phyloP scores from a whole-genome alignment of 37 sponge, comb jelly and placozoan genomes.

The Aplysina aerophoba region DNA sequence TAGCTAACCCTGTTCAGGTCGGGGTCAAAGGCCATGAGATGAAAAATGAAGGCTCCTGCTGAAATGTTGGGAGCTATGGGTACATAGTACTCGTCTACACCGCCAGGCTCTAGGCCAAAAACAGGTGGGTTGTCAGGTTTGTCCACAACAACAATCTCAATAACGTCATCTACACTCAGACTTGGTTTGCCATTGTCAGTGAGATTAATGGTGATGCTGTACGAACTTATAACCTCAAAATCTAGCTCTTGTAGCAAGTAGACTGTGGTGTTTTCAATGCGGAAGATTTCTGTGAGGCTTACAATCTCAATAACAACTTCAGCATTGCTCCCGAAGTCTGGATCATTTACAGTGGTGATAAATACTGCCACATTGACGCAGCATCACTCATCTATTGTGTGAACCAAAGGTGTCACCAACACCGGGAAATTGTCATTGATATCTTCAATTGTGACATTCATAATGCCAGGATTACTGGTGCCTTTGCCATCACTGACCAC shows the following conservation, averaged over 20 bases:
- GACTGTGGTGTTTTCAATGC: constrained; percentile 1
- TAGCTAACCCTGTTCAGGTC: constrained; percentile 29
- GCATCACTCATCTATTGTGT: constrained; percentile 29
- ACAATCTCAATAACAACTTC: not conserved
- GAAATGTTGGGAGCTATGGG: constrained; percentile 36
- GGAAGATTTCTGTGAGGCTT: not conserved
- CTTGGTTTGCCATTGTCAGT: not conserved
- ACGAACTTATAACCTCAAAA: constrained; percentile 26
- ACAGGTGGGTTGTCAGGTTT: constrained; percentile 49
- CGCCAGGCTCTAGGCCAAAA: not conserved
- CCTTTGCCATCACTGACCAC: constrained; percentile 25
- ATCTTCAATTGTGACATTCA: constrained; percentile 35
- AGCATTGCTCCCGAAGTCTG: constrained; percentile 30
- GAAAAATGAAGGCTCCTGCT: not conserved
- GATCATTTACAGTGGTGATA: constrained; percentile 12
- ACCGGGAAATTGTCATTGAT: constrained; percentile 61
- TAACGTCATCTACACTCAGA: not conserved
- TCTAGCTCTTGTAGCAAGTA: constrained; percentile 38
- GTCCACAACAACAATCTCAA: constrained; percentile 18
- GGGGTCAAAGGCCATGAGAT: constrained; percentile 34
- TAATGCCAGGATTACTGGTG: not conserved
- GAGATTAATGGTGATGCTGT: constrained; percentile 3
- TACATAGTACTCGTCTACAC: not conserved
- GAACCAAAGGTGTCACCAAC: constrained; percentile 26
- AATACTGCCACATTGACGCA: constrained; percentile 1